Conservation (phyloP, 1,140 invertebrate species). For the Leptestheria dahalacensis region DNA sequence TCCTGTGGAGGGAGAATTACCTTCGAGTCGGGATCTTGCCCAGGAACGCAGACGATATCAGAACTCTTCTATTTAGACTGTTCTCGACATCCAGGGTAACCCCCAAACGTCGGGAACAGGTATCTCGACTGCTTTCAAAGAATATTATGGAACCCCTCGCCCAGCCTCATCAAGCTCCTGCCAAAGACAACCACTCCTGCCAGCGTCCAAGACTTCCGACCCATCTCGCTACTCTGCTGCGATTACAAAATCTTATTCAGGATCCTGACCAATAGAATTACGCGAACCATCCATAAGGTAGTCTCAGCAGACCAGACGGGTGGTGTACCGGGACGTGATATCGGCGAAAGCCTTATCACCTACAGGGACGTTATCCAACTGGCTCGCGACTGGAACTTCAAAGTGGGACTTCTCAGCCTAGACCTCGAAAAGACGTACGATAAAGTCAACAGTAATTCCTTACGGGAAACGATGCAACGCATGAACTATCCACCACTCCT, state of each 20-base stretch:
- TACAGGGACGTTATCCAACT: not conserved
- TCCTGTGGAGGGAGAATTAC: not conserved
- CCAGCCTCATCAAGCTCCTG: not conserved
- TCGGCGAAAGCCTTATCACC: not conserved
- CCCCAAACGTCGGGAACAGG: not conserved
- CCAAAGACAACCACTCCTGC: not conserved
- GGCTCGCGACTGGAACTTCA: not conserved
- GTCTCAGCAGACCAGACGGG: not conserved
- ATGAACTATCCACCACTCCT: not conserved
- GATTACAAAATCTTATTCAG: not conserved
- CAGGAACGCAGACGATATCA: not conserved
- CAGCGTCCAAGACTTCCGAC: not conserved
- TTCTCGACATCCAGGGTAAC: not conserved
- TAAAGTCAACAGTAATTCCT: not conserved
- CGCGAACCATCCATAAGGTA: not conserved
- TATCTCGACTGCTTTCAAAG: not conserved
- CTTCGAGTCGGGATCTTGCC: not conserved
- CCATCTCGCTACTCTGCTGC: not conserved
- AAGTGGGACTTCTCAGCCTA: not conserved
- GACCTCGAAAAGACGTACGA: not conserved
- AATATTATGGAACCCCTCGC: not conserved
- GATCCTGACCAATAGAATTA: not conserved
- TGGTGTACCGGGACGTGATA: not conserved
- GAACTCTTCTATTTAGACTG: not conserved
- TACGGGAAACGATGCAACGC: not conserved